phyloP scores from a whole-genome alignment of 2,797 vertebrate genomes.

The Fistularia tabacaria region DNA sequence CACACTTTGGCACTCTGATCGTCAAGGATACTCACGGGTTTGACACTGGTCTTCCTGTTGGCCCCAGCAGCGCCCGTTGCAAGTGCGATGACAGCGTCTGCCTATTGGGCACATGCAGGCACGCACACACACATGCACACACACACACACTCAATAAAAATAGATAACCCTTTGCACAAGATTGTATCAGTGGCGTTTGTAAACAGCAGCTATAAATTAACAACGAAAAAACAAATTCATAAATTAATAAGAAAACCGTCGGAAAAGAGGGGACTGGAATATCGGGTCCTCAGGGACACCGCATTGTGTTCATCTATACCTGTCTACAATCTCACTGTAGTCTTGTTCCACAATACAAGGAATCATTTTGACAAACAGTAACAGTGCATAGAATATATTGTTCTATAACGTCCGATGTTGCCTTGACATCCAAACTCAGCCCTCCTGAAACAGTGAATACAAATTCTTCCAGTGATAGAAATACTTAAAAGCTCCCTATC shows the following conservation, averaged over 20 bases:
- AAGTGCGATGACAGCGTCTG: slow-evolving; percentile 89
- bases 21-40: slow-evolving; percentile 81
- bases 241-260: too few relatives aligned
- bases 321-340: too few relatives aligned
- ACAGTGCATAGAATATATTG: slow-evolving; percentile 15
- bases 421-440: slow-evolving; percentile 4
- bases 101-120: slow-evolving; percentile 69
- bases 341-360: too few relatives aligned
- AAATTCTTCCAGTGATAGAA: not conserved
- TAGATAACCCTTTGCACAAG: not conserved
- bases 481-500: slow-evolving; percentile 7
- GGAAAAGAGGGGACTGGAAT: not conserved
- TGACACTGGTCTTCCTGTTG: slow-evolving; percentile 92
- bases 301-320: too few relatives aligned
- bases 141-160: not conserved
- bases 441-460: not conserved
- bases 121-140: slow-evolving; percentile 1
- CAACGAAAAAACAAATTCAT: too few relatives aligned
- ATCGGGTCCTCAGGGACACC: not conserved
- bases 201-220: too few relatives aligned
- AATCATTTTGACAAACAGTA: too few relatives aligned
- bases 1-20: too few relatives aligned
- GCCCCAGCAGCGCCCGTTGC: slow-evolving; percentile 94
- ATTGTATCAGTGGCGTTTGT: too few relatives aligned
- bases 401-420: slow-evolving; percentile 15